Base-by-base conservation (phyloP, 2,888 invertebrate genomes). In the Gasteruption jaculator region DNA sequence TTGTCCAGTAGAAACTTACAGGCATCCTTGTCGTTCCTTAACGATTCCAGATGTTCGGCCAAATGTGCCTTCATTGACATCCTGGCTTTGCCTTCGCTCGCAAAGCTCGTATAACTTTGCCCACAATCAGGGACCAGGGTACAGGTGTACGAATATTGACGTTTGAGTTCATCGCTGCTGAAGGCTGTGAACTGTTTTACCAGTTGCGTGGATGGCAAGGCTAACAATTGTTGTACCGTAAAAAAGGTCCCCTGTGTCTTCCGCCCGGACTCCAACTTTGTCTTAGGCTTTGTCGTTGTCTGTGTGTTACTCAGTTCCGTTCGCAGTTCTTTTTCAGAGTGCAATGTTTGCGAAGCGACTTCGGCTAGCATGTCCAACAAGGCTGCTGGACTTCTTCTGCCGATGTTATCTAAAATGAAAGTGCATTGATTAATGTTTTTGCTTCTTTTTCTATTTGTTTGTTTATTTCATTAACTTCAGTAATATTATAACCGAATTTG, bases 301-400 rank as follows among this genome's bases (percentile, higher is more conserved):
- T 41, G 20, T 15, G 50, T 8, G 16, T 54, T 33, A 5, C 51
- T 45, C 24, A 52, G 49, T 12, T 43, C 50, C 49, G 58, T 58
- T 22, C 56, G 54, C 15, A 50, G 46, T 39, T 56, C 52, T 43
- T 65, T 63, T 34, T 68, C 70, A 1, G 69, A 71, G 38, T 68
- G 64, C 5, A 76, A 58, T 1, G 74, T 76, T 42, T 73, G 75
- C 3, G 76, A 73, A n/a, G 77, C 77, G 14, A 77, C 77, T 57
- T 76, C 76, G 8, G 77, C 77, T 45, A 77, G 57, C 65, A 77
- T 76, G 54, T 75, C 74, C 43, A 77, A 52, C 36, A 73, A 49
- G 18, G 68, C 71, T 15, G 65, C 71, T 6, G 71, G 66, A 49
- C 68, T 65, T 41, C 64, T 61, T 22, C 58, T 60, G 25, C 64